A percentile compares a stretch with the other conserved stretches of the same genome.
These are phyloP conservation scores for Mola mola DNA, from an alignment of 2,113 vertebrate genomes.

Conservation along the genomic window DNA sequence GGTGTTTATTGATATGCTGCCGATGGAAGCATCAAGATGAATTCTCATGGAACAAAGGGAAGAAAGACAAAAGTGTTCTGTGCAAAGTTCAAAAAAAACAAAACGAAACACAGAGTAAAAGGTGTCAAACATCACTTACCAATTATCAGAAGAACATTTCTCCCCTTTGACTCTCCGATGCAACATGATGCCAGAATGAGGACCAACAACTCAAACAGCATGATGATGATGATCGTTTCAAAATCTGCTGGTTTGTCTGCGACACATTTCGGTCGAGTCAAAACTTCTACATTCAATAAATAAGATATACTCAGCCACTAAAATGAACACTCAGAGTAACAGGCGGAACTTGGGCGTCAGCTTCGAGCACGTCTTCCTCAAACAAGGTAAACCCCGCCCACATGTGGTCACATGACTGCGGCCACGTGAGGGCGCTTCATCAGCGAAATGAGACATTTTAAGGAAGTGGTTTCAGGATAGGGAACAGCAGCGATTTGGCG, in stretches of 20 bases:
- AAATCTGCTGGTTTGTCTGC: background rate
- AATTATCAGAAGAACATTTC: conserved; percentile 82
- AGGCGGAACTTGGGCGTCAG: too few species aligned
- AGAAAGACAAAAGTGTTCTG: too few species aligned
- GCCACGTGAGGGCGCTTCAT: conserved; percentile 47
- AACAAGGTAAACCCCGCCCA: conserved; percentile 37
- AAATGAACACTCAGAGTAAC: background rate
- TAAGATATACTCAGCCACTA: too few species aligned
- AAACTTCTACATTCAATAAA: background rate
- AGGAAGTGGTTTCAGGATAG: conserved; percentile 36
- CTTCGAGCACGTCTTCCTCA: conserved; percentile 22
- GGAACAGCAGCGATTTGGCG: background rate
- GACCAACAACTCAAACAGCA: conserved; percentile 21
- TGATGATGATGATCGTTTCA: background rate
- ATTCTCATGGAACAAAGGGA: too few species aligned
- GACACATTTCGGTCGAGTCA: background rate
- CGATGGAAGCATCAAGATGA: too few species aligned
- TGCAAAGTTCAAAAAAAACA: background rate
- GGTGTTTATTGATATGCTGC: too few species aligned
- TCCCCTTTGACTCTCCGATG: conserved; percentile 48
- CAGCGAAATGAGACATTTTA: conserved; percentile 1
- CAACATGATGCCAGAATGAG: conserved; percentile 21
- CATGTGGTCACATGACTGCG: conserved; percentile 34
- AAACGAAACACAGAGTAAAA: background rate
- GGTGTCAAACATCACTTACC: conserved; percentile 67